A percentile compares a stretch with the other conserved stretches of the same genome.
Conservation (phyloP, 2,113 vertebrate species). For the Calyptommatus sinebrachiatus region DNA sequence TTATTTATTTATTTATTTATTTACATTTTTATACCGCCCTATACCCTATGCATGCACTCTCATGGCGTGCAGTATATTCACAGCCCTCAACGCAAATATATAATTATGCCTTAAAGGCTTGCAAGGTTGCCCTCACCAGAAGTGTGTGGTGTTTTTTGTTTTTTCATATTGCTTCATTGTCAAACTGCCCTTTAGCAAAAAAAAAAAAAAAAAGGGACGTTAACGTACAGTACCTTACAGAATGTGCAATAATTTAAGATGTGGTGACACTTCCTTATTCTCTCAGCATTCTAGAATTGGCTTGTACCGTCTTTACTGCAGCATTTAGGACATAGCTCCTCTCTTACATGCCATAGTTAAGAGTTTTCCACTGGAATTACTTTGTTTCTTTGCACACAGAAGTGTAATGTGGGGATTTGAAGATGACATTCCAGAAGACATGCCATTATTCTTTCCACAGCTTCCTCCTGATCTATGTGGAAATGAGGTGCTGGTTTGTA, state of each 20-base stretch:
- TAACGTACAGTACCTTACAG: neutral
- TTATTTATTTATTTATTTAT: no score
- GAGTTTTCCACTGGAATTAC: neutral
- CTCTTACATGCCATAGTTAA: neutral
- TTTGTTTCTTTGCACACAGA: constrained; percentile 7
- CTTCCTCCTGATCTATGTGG: constrained; percentile 24
- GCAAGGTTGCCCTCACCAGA: neutral
- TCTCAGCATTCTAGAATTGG: neutral
- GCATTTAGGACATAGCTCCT: neutral
- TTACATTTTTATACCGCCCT: no score
- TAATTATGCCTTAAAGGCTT: constrained; percentile 4
- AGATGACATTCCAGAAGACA: constrained; percentile 1
- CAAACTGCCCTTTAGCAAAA: constrained; percentile 5
- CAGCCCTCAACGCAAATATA: neutral
- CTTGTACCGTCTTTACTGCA: neutral
- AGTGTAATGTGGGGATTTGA: constrained; percentile 18
- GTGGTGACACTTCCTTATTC: constrained; percentile 19
- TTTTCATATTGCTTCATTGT: constrained; percentile 1
- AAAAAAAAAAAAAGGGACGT: constrained; percentile 11
- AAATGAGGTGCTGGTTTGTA: constrained; percentile 20
- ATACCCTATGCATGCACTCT: no score
- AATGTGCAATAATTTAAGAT: constrained; percentile 7
- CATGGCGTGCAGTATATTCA: neutral
- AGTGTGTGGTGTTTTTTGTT: neutral
- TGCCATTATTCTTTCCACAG: neutral